Evolutionary conservation across 1,140 invertebrate species (phyloP).

Genomic region (Drepana arcuata): DNA sequence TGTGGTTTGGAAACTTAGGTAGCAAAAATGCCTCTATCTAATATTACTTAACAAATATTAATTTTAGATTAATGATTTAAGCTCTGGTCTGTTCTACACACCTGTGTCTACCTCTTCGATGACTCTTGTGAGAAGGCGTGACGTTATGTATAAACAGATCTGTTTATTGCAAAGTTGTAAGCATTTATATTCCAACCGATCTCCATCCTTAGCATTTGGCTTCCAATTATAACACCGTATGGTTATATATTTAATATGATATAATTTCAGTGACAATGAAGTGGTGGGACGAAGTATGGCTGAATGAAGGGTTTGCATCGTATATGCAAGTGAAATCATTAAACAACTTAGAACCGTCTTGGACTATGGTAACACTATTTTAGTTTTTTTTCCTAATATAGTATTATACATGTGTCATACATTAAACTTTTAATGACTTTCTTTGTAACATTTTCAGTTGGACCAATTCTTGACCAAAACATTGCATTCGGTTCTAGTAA

Average conservation of each 20-base stretch:
- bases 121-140: no score
- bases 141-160: no score
- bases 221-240: no score
- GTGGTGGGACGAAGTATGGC: constrained; percentile 95
- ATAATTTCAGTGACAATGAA: constrained; percentile 85
- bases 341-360: constrained; percentile 80
- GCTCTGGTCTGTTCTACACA: no score
- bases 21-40: no score
- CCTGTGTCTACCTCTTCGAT: no score
- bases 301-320: constrained; percentile 93
- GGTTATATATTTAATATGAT: no score
- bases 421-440: constrained; percentile 5
- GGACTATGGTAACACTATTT: constrained; percentile 84
- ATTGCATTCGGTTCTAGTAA: constrained; percentile 80
- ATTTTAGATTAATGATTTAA: no score
- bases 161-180: no score
- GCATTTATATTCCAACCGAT: no score
- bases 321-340: constrained; percentile 89
- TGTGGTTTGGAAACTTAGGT: constrained; percentile 93
- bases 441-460: constrained; percentile 71
- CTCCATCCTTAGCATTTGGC: no score
- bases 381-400: constrained; percentile 6
- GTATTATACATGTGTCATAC: constrained; percentile 1
- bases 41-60: no score
- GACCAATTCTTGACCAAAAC: constrained; percentile 83